These are phyloP conservation scores for Pycnonotus jocosus DNA, from an alignment of 2,113 vertebrate genomes.

Conservation along the genomic window DNA sequence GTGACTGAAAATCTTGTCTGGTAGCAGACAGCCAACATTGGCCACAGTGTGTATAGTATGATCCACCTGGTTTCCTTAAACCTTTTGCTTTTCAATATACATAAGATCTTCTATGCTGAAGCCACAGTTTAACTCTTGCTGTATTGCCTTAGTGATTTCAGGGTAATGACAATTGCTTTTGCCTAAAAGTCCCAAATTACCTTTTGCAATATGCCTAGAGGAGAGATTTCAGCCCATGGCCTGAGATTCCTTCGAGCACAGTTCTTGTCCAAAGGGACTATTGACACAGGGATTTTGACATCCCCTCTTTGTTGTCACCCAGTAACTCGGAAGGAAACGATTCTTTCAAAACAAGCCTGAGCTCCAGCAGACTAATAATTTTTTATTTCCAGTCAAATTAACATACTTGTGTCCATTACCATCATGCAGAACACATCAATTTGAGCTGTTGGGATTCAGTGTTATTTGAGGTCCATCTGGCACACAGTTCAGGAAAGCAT, in stretches of 20 bases:
- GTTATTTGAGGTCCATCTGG: background rate
- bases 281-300: background rate
- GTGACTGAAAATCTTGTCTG: background rate
- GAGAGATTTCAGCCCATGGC: background rate
- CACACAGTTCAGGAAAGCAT: background rate
- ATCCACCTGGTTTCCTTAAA: background rate
- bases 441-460: background rate
- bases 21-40: background rate
- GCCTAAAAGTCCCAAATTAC: background rate
- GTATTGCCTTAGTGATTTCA: background rate
- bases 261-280: background rate
- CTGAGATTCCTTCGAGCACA: background rate
- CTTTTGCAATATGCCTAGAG: background rate
- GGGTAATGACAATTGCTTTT: background rate
- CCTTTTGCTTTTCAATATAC: background rate
- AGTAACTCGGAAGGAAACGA: background rate
- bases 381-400: background rate
- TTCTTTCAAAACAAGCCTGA: background rate
- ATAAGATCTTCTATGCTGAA: background rate
- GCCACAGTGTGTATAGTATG: too few species aligned
- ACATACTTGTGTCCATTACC: fast-evolving
- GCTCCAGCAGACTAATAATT: background rate
- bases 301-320: background rate
- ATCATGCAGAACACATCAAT: background rate
- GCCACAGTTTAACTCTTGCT: background rate